phyloP scores from a whole-genome alignment of 2,888 invertebrate species.

The Orthosia gracilis region DNA sequence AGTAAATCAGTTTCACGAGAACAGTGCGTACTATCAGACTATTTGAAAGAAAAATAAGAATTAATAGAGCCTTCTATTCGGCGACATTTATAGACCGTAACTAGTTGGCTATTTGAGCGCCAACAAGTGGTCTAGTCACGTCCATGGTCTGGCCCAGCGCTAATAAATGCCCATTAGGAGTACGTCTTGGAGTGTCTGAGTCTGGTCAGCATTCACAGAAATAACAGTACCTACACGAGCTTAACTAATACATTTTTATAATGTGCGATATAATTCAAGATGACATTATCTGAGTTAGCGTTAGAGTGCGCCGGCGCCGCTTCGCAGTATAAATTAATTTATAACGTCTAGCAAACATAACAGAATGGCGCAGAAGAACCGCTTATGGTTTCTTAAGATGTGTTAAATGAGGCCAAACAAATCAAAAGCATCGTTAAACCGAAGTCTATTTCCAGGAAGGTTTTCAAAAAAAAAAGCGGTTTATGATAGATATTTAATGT shows the following conservation, averaged over 20 bases:
- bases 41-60: too few relatives aligned
- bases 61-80: too few relatives aligned
- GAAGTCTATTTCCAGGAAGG: too few relatives aligned
- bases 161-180: conserved; percentile 22
- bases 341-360: conserved; percentile 28
- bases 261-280: conserved; percentile 60
- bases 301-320: conserved; percentile 60
- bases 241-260: conserved; percentile 54
- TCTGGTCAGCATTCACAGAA: conserved; percentile 42
- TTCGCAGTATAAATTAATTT: conserved; percentile 63
- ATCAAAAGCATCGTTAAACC: too few relatives aligned
- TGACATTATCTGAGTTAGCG: conserved; percentile 60
- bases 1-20: too few relatives aligned
- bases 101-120: too few relatives aligned
- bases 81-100: too few relatives aligned
- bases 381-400: not conserved
- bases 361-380: conserved; percentile 19
- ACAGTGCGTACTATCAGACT: too few relatives aligned
- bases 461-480: too few relatives aligned
- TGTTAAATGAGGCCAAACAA: not conserved
- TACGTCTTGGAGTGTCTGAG: not conserved
- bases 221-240: conserved; percentile 45
- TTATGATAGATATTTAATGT: too few relatives aligned
- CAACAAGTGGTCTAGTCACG: too few relatives aligned
- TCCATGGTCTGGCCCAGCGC: too few relatives aligned